phyloP scores from a whole-genome alignment of 2,888 invertebrate genomes.

The Pilophorus perplexus region DNA sequence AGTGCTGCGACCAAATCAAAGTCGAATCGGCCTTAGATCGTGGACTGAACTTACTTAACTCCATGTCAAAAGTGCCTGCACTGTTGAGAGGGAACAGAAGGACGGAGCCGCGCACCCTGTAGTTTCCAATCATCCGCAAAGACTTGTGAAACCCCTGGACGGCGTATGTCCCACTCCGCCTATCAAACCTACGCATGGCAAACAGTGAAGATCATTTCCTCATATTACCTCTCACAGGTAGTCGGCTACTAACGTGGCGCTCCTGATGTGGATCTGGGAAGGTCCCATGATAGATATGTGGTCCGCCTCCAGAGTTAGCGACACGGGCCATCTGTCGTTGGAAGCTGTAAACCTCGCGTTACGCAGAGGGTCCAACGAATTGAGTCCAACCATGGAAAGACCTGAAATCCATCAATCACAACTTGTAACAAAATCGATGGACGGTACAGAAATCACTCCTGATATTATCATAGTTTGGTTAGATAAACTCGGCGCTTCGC shows the following conservation, averaged over 20 bases:
- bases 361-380: slow-evolving; percentile 33
- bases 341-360: slow-evolving; percentile 21
- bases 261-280: slow-evolving; percentile 24
- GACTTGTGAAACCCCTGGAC: slow-evolving; percentile 36
- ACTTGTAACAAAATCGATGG: background rate
- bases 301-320: slow-evolving; percentile 13
- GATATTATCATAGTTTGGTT: too few relatives aligned
- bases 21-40: too few relatives aligned
- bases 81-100: slow-evolving; percentile 35
- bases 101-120: slow-evolving; percentile 32
- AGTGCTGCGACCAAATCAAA: too few relatives aligned
- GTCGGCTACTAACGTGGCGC: slow-evolving; percentile 14
- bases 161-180: background rate
- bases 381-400: slow-evolving; percentile 24
- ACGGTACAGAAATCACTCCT: too few relatives aligned
- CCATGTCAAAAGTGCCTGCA: slow-evolving; percentile 37
- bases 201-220: too few relatives aligned
- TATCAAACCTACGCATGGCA: slow-evolving; percentile 32
- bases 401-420: too few relatives aligned
- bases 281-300: slow-evolving; percentile 28
- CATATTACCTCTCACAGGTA: too few relatives aligned
- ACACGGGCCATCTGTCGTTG: slow-evolving; percentile 31
- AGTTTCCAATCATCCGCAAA: slow-evolving; percentile 28
- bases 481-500: too few relatives aligned
- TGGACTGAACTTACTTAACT: slow-evolving; percentile 31